These are phyloP conservation scores for Mohoua ochrocephala DNA, from an alignment of 2,113 vertebrate species.

Conservation along the genomic window DNA sequence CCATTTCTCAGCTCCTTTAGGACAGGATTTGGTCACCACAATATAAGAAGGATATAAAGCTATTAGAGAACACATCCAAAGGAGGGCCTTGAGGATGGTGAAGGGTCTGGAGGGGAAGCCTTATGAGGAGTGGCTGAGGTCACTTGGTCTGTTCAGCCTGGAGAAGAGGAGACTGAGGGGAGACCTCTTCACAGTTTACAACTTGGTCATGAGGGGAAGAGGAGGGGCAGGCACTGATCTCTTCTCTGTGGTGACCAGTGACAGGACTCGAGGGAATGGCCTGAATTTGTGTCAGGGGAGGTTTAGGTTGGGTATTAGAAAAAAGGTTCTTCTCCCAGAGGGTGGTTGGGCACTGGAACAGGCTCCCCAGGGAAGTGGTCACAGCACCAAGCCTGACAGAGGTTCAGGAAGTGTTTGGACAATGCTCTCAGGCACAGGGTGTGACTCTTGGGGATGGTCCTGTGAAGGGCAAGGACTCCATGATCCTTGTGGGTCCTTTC, in stretches of 20 bases:
- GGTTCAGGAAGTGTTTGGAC: background rate
- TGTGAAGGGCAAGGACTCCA: background rate
- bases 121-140: accelerated
- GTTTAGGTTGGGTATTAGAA: background rate
- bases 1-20: background rate
- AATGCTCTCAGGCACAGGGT: background rate
- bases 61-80: background rate
- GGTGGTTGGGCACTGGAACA: background rate
- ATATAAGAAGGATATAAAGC: background rate
- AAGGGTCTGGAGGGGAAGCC: background rate
- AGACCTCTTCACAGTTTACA: background rate
- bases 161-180: background rate
- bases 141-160: background rate
- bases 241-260: accelerated
- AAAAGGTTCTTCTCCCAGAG: background rate
- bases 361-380: background rate
- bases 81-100: background rate
- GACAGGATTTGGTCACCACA: background rate
- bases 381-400: background rate
- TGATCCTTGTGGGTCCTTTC: background rate
- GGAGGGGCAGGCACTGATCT: background rate
- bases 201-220: background rate
- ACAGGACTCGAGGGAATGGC: accelerated
- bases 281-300: background rate
- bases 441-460: background rate